phyloP scores from a whole-genome alignment of 2,888 invertebrate species.

The Leptarthrus brevirostris region DNA sequence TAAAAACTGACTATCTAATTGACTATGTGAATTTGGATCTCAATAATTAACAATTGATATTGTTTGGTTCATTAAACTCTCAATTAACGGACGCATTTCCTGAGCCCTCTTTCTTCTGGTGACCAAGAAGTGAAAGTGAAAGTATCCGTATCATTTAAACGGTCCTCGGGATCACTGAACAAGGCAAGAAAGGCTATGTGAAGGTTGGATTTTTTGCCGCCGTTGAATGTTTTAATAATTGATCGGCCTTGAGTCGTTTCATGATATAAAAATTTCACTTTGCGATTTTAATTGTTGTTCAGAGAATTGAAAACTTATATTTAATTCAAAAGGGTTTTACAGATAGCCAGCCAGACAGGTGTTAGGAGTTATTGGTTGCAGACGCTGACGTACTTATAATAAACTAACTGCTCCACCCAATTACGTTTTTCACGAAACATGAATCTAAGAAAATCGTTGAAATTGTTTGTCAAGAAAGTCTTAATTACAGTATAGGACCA shows the following conservation, averaged over 20 bases:
- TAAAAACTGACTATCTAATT: background rate
- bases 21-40: background rate
- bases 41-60: constrained; percentile 9
- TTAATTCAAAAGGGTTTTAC: no score
- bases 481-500: no score
- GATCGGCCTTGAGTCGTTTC: background rate
- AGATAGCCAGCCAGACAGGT: no score
- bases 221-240: background rate
- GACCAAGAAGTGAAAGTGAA: constrained; percentile 30
- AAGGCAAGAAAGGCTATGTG: background rate
- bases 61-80: constrained; percentile 15
- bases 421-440: no score
- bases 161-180: background rate
- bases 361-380: no score
- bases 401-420: no score
- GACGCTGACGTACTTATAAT: no score
- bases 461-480: no score
- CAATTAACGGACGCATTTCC: background rate
- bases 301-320: no score
- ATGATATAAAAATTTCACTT: background rate
- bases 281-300: no score
- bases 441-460: no score
- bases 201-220: background rate
- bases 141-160: constrained; percentile 8
- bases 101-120: constrained; percentile 17